Base-by-base conservation (phyloP, 2,113 vertebrate species). In the Campylomormyrus numenius region DNA sequence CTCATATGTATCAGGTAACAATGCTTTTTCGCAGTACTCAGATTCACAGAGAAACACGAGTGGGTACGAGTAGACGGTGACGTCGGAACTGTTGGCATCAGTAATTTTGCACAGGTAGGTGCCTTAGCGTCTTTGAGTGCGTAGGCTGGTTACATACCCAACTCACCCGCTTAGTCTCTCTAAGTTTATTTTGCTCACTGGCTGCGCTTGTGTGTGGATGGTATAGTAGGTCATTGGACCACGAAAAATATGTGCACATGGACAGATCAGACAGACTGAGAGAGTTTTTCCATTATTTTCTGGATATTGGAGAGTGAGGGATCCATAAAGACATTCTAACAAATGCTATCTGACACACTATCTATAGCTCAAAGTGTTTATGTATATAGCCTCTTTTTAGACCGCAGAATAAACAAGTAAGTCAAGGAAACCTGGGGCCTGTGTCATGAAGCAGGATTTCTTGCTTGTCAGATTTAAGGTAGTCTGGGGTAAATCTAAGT, bases 1-100 rank as follows among this genome's bases (percentile, higher is more conserved):
- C 42, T 42, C 42, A 10, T 11, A 13, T 70, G 74, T 42, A 39
- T 80, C 15, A 17, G 70, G 31, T 77, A 4, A 5, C 4, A 2
- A 17, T 95, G 91, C 93, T 94, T 95, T 91, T 70, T 95, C 93
- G 87, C 93, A 99, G 98, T 97, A 91, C 97, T 98, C 5, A 98
- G 96, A 95, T 99, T 97, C 95, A 99, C 98, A 95, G 98, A 99
- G 93, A 99, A 99, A 93, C 98, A 99, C 2, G 98, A 99, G 90
- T 99, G 98, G 98, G 90, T 99, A 91, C 96, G 95, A 35, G 96
- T 98, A 90, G 97, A 99, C 87, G 97, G 97, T 4, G 94, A 95
- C 85, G 93, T 97, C 88, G 97, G 97, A 90, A 99, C 97, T 52
- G 97, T 99, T 91, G 98, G 98, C 94, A 98, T 99, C 97, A 99